Evolutionary conservation across 2,113 vertebrate genomes (phyloP), one percentile per base, ranked within the genome.

Genomic region (Gymnocephalus cernua): DNA sequence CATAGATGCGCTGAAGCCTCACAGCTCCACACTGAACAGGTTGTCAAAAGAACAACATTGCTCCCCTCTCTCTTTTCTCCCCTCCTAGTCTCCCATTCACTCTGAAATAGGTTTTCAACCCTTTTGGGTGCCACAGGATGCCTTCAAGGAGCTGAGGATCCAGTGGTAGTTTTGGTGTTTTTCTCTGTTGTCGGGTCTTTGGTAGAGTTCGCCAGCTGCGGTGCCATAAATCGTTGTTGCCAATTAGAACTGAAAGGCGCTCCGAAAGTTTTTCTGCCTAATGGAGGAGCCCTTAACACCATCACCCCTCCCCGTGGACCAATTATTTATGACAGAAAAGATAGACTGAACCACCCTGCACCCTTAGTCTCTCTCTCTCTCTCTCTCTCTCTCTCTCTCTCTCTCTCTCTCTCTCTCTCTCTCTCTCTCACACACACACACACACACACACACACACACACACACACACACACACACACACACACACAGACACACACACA

Each of bases 11-110:
- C 78, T 77, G 69, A 7, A 73, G 80, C 76, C 79, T 78, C 89
- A 35, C 77, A 77, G 83, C 80, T 91, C 83, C 82, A 80, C 78
- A 71, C 73, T 74, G 88, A 91, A 93, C 91, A 93, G 93, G 92
- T 93, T 94, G 92, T 89, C 89, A 90, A 75, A 85, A 77, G 82
- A 85, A 35, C 80, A 77, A 16, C 74, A 18, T 51, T 44, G 27
- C 79, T 25, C 47, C 21, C 23, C 44, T 16, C 16, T 32, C 3
- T 27, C 48, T n/a, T 15, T 16, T 45, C 13, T 25, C 67, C 50
- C 27, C 25, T 50, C 35, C 50, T n/a, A 6, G 6, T 64, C 75
- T 54, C 65, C 3, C 38, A n/a, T 32, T 59, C 53, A 6, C 13
- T 74, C 12, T 15, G 56, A 29, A 71, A 57, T 29, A 61, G 25